Conservation (phyloP, 2,888 invertebrate species). For the Heteropelma amictum region DNA sequence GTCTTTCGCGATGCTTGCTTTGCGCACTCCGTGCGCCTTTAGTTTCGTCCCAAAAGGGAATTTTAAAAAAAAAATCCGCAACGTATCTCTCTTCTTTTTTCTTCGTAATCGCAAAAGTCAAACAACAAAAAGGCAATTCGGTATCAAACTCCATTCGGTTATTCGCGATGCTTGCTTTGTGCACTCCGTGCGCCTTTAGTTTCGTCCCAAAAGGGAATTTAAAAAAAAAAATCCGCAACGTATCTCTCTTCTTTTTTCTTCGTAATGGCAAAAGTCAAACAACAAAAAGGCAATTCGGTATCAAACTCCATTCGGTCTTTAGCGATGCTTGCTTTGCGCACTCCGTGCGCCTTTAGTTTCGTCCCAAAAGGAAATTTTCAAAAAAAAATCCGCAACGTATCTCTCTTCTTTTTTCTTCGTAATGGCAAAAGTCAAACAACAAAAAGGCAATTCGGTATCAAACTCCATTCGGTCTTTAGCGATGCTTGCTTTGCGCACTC, state of each 20-base stretch:
- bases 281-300: constrained; percentile 62
- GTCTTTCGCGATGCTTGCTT: too few species aligned
- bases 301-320: constrained; percentile 44
- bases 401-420: neutral
- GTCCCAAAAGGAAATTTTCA: neutral
- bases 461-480: too few species aligned
- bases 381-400: neutral
- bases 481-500: too few species aligned
- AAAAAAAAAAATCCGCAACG: neutral
- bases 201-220: neutral
- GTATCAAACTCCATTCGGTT: constrained; percentile 56
- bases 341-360: too few species aligned
- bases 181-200: too few species aligned
- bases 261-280: constrained; percentile 63
- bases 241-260: constrained; percentile 15
- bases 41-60: too few species aligned
- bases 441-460: too few species aligned
- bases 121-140: constrained; percentile 61
- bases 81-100: neutral
- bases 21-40: too few species aligned
- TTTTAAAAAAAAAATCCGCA: too few species aligned
- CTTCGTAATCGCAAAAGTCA: constrained; percentile 63
- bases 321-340: too few species aligned
- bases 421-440: too few species aligned
- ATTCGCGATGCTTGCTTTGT: too few species aligned